Conservation (phyloP, 2,113 vertebrate genomes). For the Xerus inauris region DNA sequence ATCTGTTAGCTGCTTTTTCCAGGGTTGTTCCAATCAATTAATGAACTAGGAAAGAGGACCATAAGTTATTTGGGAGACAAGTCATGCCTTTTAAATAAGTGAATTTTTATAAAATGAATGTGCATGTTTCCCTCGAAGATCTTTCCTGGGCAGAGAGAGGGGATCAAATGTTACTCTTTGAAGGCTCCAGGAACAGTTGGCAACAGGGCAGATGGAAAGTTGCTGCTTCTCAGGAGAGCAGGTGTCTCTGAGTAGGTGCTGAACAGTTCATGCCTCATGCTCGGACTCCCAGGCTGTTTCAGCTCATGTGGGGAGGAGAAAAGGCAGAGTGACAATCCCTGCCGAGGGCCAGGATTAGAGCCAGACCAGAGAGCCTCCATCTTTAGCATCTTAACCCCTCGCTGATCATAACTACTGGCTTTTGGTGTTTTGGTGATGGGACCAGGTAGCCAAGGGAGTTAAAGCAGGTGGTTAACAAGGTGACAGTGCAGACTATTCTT, state of each 20-base stretch:
- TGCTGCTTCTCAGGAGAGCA: neutral
- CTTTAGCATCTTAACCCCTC: neutral
- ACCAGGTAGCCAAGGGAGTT: neutral
- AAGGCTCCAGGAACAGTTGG: neutral
- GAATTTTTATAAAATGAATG: neutral
- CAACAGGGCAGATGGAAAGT: neutral
- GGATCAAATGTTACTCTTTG: neutral
- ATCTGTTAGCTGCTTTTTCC: slow-evolving; percentile 83
- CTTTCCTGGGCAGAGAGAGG: neutral
- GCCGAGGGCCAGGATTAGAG: neutral
- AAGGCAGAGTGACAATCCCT: neutral
- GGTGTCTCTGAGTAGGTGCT: neutral
- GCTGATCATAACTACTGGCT: neutral
- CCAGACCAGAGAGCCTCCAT: neutral
- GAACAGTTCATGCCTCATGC: neutral
- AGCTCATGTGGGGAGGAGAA: neutral
- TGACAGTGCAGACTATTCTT: neutral
- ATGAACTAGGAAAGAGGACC: slow-evolving; percentile 32
- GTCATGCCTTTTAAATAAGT: slow-evolving; percentile 52
- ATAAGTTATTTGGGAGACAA: slow-evolving; percentile 48
- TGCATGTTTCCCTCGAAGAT: neutral
- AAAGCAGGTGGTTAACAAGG: neutral
- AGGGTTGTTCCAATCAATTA: slow-evolving; percentile 60
- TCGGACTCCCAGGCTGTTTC: neutral
- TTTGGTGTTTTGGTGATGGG: neutral